Base-by-base conservation (phyloP, 1,140 invertebrate species). In the Anastatus disparis region DNA sequence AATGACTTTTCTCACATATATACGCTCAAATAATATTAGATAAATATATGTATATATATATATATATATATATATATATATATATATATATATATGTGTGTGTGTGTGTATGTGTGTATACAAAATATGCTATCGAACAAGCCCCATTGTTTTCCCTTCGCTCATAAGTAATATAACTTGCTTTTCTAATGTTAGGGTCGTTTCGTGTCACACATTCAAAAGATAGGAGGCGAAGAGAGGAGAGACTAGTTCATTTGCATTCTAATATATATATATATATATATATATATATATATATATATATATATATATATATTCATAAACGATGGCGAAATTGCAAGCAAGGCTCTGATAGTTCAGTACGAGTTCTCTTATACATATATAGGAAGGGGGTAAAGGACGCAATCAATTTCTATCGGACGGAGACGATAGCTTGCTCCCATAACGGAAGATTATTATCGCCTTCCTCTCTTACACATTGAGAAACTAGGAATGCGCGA, bases 391-490 rank as follows among this genome's bases (percentile, higher is more conserved):
- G 12, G 15, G 6, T 15, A n/a, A 7, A 15, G 15, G 26, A 46
- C 53, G 73, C 68, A 74, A 78, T 78, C 73, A 76, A 77, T 77
- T 78, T 77, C 76, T 70, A 76, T 76, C 66, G 72, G 62, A 65
- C 70, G 58, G 61, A 56, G 53, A 56, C 31, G 50, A 53, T 53
- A 74, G 50, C 50, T 46, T 67, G 63, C 61, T 63, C 64, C 4
- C 10, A 4, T 35, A 6, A 72, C 55, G 63, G 72, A 73, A 71
- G 75, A 78, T 77, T 67, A 75, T 79, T 78, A 78, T 79, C 76
- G 35, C n/a, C n/a, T n/a, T n/a, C n/a, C n/a, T n/a, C n/a, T n/a
- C n/a, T n/a, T 15, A 15, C 7, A 15, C 6, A 44, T 15, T 15
- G 24, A 12, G 52, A 50, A 15, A 7, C 15, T 6, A 24, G 46